Evolutionary conservation across 2,113 vertebrate genomes (phyloP).

Genomic region (Leucosticte australis): DNA sequence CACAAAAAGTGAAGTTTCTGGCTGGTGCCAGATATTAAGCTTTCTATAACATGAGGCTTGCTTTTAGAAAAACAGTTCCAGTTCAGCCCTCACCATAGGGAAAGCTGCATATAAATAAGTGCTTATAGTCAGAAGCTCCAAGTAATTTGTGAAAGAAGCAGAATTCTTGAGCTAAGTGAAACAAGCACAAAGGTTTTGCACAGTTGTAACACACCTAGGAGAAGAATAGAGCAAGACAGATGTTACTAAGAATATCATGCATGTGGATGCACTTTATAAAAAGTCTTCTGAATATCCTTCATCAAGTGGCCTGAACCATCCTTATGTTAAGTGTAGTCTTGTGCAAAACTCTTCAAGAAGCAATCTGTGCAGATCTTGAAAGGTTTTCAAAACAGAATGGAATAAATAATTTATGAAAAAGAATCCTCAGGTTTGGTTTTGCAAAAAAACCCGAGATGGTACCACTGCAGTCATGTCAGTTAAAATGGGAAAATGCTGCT

Average conservation of each 20-base stretch:
- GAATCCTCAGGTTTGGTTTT: not conserved
- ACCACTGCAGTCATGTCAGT: not conserved
- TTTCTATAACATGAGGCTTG: not conserved
- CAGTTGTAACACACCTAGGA: not conserved
- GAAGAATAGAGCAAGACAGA: not conserved
- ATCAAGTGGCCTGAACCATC: not conserved
- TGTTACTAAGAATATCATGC: not conserved
- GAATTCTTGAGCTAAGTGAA: not conserved
- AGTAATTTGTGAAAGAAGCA: not conserved
- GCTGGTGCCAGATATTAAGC: not conserved
- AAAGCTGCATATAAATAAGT: not conserved
- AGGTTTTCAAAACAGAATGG: not conserved
- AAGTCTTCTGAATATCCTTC: not conserved
- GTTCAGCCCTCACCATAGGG: not conserved
- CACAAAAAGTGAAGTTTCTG: not conserved
- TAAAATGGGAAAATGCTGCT: not conserved
- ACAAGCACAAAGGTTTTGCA: not conserved
- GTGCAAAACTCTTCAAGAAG: not conserved
- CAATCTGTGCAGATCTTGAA: not conserved
- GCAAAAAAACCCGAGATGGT: not conserved
- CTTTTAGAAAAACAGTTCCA: not conserved
- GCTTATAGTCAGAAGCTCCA: not conserved
- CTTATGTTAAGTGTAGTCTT: not conserved
- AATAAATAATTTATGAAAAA: not conserved
- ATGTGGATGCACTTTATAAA: not conserved